Evolutionary conservation across 2,113 vertebrate genomes (phyloP), one percentile per base, ranked within the genome.

Genomic region (Phalacrocorax aristotelis): DNA sequence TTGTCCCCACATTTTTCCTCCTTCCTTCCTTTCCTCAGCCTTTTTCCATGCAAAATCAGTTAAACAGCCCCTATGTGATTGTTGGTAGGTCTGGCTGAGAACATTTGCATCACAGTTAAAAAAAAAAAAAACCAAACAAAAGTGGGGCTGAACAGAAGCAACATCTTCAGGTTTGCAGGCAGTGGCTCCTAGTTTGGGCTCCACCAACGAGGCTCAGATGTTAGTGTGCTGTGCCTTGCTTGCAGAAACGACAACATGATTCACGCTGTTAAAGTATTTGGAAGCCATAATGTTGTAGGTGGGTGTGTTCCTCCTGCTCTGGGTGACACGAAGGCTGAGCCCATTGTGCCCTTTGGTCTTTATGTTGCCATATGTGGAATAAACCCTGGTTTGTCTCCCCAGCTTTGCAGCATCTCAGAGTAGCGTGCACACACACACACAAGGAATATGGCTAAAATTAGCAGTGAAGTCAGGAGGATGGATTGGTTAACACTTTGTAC

Each of bases 401-500:
- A 22, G 65, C 30, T 60, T 49, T 88, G 66, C 51, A 12, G 18
- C 6, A 30, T 30, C 48, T 78, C 44, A 6, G 52, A 94, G 40
- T 29, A 42, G 42, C 2, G 1, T 3, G 6, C 0, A 9, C 8
- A 4, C 64, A 36, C 6, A 54, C 52, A 2, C 30, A 52, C 20
- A 25, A 27, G 34, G 42, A 74, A 23, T 30, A 1, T 0, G 20
- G 78, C 34, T 66, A 91, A 89, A 97, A 76, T 55, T 38, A 80
- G 94, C 46, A 32, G 66, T 34, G 57, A 60, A 70, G 65, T 27
- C 52, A 48, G 57, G 71, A 68, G 86, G 70, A 77, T 13, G 86
- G 72, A 64, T 64, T 25, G 70, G 38, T 92, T 89, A 72, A 82
- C 80, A 85, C 83, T 91, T 91, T 85, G 92, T 93, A 80, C 0